phyloP scores from a whole-genome alignment of 1,140 invertebrate species.

The Microvelia longipes region DNA sequence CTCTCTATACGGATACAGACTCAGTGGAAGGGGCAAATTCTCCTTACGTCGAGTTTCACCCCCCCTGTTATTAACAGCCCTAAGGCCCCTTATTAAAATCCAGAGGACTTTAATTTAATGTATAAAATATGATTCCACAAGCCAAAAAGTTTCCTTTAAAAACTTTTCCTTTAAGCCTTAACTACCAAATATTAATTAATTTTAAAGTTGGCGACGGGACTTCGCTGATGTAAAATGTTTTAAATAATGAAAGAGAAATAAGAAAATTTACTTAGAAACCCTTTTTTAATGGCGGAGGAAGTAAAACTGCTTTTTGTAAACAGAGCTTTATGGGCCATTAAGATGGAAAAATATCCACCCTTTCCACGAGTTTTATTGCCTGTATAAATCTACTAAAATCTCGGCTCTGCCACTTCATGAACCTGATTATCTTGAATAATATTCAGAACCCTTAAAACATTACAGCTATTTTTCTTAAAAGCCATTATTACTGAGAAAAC shows the following conservation, averaged over 20 bases:
- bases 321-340: not conserved
- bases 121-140: conserved; percentile 13
- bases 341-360: not conserved
- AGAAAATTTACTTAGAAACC: not conserved
- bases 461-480: too few relatives aligned
- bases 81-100: not conserved
- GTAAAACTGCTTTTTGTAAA: not conserved
- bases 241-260: not conserved
- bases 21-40: too few relatives aligned
- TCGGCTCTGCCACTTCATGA: not conserved
- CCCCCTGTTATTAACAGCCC: conserved; percentile 1
- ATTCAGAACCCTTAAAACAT: too few relatives aligned
- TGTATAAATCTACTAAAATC: not conserved
- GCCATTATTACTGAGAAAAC: too few relatives aligned
- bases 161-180: not conserved
- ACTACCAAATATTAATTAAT: conserved; percentile 2
- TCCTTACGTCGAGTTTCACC: not conserved
- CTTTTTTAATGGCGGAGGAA: not conserved
- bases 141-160: conserved; percentile 5
- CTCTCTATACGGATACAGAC: not conserved
- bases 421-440: not conserved
- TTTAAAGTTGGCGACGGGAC: conserved; percentile 3
- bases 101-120: conserved; percentile 13
- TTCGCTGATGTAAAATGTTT: not conserved
- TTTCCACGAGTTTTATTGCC: not conserved